phyloP scores from a whole-genome alignment of 2,888 invertebrate species.

The Eilema griseolum region DNA sequence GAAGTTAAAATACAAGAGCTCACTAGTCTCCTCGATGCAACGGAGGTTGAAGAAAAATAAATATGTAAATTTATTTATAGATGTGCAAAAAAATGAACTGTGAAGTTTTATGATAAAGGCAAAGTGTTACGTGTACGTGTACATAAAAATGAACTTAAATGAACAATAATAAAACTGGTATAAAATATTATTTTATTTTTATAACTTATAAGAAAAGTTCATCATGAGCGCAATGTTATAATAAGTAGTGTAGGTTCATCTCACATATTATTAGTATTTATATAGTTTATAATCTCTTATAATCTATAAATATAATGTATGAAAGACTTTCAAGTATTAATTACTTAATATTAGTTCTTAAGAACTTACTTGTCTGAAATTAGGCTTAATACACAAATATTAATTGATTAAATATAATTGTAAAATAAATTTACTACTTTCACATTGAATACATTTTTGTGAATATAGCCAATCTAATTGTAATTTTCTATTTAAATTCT shows the following conservation, averaged over 20 bases:
- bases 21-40: constrained; percentile 63
- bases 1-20: constrained; percentile 82
- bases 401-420: too few relatives aligned
- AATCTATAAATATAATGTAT: background rate
- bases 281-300: background rate
- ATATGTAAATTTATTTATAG: background rate
- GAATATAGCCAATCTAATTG: too few relatives aligned
- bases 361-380: too few relatives aligned
- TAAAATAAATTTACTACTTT: too few relatives aligned
- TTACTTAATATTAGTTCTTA: background rate
- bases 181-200: constrained; percentile 1
- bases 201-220: background rate
- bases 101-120: background rate
- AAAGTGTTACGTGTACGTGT: background rate
- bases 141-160: background rate
- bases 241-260: background rate
- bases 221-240: background rate
- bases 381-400: too few relatives aligned
- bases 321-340: background rate
- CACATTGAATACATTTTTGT: too few relatives aligned
- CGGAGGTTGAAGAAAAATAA: constrained; percentile 50
- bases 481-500: too few relatives aligned
- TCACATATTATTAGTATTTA: background rate
- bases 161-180: background rate
- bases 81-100: too few relatives aligned